Base-by-base conservation (phyloP, 2,888 invertebrate species). In the Neoaliturus tenellus region DNA sequence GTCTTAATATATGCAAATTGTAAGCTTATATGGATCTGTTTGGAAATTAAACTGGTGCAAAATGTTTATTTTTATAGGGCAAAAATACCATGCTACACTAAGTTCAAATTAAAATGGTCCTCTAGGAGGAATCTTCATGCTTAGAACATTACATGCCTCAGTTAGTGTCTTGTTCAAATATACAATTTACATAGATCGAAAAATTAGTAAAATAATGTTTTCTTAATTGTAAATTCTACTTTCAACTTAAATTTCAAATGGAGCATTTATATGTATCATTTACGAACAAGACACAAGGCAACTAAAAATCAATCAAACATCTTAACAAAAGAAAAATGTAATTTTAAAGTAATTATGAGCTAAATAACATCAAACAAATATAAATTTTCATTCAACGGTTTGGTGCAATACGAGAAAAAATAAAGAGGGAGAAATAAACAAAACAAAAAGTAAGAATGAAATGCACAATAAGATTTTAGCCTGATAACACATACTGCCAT, bases 361-460 rank as follows among this genome's bases (percentile, higher is more conserved):
- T 39, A 69, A 20, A 69, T 12, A 20, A 69, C 69, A 69, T 69
- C 39, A 35, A 69, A 69, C 5, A 39, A 5, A 6, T 25, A 31
- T 69, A 39, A 20, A 69, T 39, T 2, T 6, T 75, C 25, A 25
- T 44, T 75, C 73, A 75, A 75, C 73, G 73, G 73, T 39, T 44
- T 41, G 73, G 73, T 75, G 73, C 73, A 75, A 28, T 71, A 39
- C 35, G 39, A 23, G 39, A 75, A 44, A 75, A 75, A 75, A 75
- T 44, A 39, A 75, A 10, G 39, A 33, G 44, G 73, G 73, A 20
- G 25, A 10, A 6, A 33, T 35, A 35, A 80, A 80, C 20, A 55
- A 44, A 83, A 58, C 35, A 83, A 84, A 84, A 81, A 67, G 81
- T 71, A 41, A 58, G 67, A 51, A 83, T 14, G 28, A 55, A 58